Conservation (phyloP, 2,888 invertebrate species). For the Agrilus biguttatus region DNA sequence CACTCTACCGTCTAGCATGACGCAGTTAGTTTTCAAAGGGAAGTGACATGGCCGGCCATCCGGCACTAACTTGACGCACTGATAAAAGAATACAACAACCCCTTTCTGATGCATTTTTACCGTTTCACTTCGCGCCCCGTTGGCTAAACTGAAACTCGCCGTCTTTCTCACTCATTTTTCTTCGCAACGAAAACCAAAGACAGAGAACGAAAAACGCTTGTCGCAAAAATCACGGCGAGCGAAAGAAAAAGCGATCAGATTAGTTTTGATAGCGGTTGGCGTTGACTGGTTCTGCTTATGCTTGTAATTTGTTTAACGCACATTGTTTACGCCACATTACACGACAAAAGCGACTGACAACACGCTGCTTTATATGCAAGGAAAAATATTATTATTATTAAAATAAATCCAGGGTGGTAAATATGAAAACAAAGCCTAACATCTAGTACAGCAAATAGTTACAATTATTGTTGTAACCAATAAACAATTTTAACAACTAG, state of each 20-base stretch:
- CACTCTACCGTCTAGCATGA: constrained; percentile 15
- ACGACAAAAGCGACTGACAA: constrained; percentile 3
- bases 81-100: constrained; percentile 15
- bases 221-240: constrained; percentile 11
- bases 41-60: constrained; percentile 19
- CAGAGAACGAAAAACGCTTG: neutral
- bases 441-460: too few relatives aligned
- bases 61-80: constrained; percentile 16
- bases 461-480: too few relatives aligned
- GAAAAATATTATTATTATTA: too few relatives aligned
- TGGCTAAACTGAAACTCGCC: too few relatives aligned
- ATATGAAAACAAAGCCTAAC: too few relatives aligned
- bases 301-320: constrained; percentile 22
- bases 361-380: too few relatives aligned
- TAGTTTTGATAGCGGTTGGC: constrained; percentile 19
- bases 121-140: too few relatives aligned
- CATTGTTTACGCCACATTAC: constrained; percentile 21
- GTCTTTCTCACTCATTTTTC: too few relatives aligned
- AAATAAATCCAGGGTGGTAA: too few relatives aligned
- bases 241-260: constrained; percentile 20
- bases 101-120: constrained; percentile 7
- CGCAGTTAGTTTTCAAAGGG: constrained; percentile 18
- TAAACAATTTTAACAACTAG: too few relatives aligned
- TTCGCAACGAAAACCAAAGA: too few relatives aligned
- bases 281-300: constrained; percentile 19